Percentiles rank a stretch among this genome's conserved stretches.
These are phyloP conservation scores for Lamellibrachia satsuma DNA, from an alignment of 2,888 invertebrate genomes.

Conservation along the genomic window DNA sequence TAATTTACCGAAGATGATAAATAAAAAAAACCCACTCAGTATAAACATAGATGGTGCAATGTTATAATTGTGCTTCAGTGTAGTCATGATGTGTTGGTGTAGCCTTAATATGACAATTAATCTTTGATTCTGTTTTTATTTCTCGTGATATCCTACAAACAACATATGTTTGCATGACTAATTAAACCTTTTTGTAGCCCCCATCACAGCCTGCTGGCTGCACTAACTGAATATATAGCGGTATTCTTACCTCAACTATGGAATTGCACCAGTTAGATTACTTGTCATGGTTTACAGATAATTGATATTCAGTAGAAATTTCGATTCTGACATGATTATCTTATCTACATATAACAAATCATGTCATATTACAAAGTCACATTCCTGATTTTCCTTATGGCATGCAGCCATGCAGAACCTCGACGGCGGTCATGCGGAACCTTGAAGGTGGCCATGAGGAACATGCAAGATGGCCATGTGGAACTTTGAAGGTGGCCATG, in stretches of 20 bases:
- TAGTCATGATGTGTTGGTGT: neutral
- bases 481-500: too few species aligned
- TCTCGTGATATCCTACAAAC: neutral
- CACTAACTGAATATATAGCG: neutral
- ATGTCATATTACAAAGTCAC: neutral
- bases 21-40: neutral
- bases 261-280: neutral
- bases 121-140: too few species aligned
- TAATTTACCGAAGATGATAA: neutral
- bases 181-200: neutral
- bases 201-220: neutral
- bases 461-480: too few species aligned
- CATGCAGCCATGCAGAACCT: neutral
- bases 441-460: neutral
- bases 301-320: neutral
- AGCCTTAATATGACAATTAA: neutral
- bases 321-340: conserved; percentile 3
- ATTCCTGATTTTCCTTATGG: neutral
- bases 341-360: conserved; percentile 17
- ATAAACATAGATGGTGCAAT: neutral
- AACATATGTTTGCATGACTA: neutral
- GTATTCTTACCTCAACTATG: neutral
- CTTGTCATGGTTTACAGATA: neutral
- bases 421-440: neutral
- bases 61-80: neutral